These are phyloP conservation scores for Apeltes quadracus DNA, from an alignment of 2,113 vertebrate genomes.

Conservation along the genomic window DNA sequence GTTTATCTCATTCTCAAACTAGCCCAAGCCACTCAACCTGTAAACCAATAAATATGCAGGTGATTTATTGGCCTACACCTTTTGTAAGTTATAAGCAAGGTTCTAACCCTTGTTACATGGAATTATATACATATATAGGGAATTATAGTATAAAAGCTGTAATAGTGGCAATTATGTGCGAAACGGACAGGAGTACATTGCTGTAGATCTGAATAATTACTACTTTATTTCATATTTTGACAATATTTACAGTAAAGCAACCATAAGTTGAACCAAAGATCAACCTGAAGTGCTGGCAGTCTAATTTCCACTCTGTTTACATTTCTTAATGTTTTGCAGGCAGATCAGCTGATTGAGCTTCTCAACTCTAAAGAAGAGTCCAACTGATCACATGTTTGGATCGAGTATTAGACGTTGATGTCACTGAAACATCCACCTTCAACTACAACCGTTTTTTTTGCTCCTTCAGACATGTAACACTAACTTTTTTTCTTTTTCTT, in stretches of 20 bases:
- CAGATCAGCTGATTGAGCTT: slow-evolving; percentile 78
- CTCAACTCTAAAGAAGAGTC: slow-evolving; percentile 75
- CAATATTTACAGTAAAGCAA: not conserved
- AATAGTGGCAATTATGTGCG: not conserved
- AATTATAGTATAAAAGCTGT: not conserved
- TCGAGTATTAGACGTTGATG: not conserved
- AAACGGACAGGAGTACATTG: not conserved
- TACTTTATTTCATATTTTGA: not conserved
- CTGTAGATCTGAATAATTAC: not conserved
- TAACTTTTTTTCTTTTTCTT: not conserved
- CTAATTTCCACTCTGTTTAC: slow-evolving; percentile 8
- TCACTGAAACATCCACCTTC: not conserved
- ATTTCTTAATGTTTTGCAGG: slow-evolving; percentile 62
- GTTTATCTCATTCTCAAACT: not conserved
- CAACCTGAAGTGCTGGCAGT: not conserved
- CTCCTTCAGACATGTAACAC: not conserved
- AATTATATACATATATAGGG: no score
- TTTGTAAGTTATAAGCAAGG: not conserved
- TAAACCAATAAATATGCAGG: not conserved
- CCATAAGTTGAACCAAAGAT: not conserved
- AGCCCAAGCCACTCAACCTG: not conserved
- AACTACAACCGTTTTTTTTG: slow-evolving; percentile 2
- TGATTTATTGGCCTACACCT: not conserved
- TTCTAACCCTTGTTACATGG: not conserved
- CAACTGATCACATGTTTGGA: slow-evolving; percentile 44